Evolutionary conservation across 2,888 invertebrate genomes (phyloP).

Genomic region (Stenichneumon culpator): DNA sequence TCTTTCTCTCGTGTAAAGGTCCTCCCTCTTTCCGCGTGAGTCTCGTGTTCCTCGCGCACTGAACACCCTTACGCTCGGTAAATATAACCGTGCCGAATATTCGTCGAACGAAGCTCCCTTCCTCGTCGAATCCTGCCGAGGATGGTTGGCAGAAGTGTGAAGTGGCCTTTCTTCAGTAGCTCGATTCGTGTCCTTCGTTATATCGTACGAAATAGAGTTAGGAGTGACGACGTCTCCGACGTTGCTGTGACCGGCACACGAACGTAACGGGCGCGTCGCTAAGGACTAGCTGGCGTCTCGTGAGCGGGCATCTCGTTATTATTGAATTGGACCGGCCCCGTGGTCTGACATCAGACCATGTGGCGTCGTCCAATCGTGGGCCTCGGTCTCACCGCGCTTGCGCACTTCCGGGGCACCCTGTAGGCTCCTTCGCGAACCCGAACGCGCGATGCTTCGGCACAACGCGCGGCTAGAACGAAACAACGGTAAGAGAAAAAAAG

Average conservation of each 20-base stretch:
- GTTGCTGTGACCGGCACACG: conserved; percentile 66
- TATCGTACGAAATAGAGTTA: not conserved
- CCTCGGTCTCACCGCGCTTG: conserved; percentile 81
- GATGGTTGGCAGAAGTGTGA: not conserved
- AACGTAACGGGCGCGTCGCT: conserved; percentile 76
- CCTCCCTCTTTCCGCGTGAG: not conserved
- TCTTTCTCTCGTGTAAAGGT: no score
- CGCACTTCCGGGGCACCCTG: conserved; percentile 72
- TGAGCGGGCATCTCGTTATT: conserved; percentile 82
- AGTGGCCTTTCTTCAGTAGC: not conserved
- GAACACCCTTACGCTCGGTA: conserved; percentile 46
- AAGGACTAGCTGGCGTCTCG: conserved; percentile 81
- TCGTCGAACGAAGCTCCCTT: not conserved
- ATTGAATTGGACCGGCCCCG: conserved; percentile 86
- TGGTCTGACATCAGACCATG: conserved; percentile 93
- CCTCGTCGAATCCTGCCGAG: not conserved
- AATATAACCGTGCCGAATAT: not conserved
- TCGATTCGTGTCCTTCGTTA: not conserved
- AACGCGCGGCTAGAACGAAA: conserved; percentile 3
- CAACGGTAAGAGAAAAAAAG: not conserved
- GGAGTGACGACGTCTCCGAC: conserved; percentile 52
- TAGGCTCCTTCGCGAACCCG: conserved; percentile 41
- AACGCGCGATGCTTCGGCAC: conserved; percentile 38
- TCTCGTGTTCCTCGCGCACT: conserved; percentile 57
- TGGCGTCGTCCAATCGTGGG: conserved; percentile 88